A percentile compares a stretch with the other conserved stretches of the same genome.
Conservation (phyloP, 2,797 vertebrate genomes). For the Spheniscus humboldti region DNA sequence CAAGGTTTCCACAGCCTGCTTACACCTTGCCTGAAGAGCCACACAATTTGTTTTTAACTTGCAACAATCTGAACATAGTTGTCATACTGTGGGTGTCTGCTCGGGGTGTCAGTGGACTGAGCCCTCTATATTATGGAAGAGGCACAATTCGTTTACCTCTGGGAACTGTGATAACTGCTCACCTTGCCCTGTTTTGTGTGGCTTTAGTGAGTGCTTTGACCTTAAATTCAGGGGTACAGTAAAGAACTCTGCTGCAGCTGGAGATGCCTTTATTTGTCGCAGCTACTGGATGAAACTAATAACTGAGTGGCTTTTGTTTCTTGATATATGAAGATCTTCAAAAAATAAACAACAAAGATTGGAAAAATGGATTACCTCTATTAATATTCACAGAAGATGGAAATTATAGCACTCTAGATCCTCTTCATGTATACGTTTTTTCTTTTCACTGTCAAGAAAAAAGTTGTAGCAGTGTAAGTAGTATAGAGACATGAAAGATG, state of each 20-base stretch:
- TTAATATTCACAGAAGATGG: not conserved
- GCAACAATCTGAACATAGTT: not conserved
- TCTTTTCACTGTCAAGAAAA: not conserved
- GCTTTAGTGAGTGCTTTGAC: not conserved
- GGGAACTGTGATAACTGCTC: not conserved
- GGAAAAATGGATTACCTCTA: not conserved
- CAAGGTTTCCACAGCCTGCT: not conserved
- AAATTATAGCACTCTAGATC: not conserved
- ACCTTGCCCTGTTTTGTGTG: not conserved
- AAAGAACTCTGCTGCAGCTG: not conserved
- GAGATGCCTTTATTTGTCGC: not conserved
- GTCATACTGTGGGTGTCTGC: not conserved
- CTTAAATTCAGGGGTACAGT: not conserved
- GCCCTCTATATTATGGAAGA: not conserved
- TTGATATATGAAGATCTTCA: not conserved
- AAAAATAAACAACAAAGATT: not conserved
- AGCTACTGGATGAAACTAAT: not conserved
- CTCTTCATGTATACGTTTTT: not conserved
- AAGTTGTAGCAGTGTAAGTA: not conserved
- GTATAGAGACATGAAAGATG: not conserved
- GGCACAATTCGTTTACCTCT: not conserved
- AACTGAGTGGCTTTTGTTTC: not conserved
- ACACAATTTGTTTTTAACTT: not conserved
- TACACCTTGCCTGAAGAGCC: not conserved
- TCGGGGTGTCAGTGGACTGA: not conserved